These are phyloP conservation scores for Lanistes nyassanus DNA, from an alignment of 1,140 invertebrate genomes.

Conservation along the genomic window DNA sequence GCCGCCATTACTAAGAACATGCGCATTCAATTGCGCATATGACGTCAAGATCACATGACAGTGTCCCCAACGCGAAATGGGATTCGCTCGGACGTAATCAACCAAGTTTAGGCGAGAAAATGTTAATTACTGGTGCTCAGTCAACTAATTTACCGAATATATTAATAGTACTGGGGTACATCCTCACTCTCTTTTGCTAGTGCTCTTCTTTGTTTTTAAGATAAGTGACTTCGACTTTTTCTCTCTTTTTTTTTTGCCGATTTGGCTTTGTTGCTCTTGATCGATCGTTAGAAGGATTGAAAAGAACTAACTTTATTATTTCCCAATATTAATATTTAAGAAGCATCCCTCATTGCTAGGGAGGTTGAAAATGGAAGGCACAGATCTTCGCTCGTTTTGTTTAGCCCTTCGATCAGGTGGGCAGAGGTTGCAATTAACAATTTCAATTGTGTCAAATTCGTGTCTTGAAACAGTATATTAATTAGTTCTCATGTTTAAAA, in stretches of 20 bases:
- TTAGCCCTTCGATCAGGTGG: too few relatives aligned
- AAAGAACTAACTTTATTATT: not conserved
- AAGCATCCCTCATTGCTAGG: too few relatives aligned
- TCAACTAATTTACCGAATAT: not conserved
- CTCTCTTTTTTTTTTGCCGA: not conserved
- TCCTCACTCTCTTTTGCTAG: too few relatives aligned
- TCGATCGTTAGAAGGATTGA: not conserved
- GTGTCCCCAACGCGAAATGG: not conserved
- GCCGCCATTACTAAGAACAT: slow-evolving; percentile 30
- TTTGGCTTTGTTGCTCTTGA: not conserved
- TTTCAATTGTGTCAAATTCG: too few relatives aligned
- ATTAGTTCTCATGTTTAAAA: too few relatives aligned
- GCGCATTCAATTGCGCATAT: slow-evolving; percentile 32
- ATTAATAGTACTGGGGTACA: too few relatives aligned
- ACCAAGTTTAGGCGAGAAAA: not conserved
- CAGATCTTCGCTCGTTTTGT: too few relatives aligned
- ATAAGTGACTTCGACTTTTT: not conserved
- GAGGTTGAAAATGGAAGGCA: too few relatives aligned
- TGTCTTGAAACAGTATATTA: too few relatives aligned
- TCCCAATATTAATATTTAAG: too few relatives aligned
- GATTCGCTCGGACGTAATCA: not conserved
- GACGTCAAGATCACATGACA: slow-evolving; percentile 26
- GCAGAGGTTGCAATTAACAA: too few relatives aligned
- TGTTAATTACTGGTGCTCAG: too few relatives aligned
- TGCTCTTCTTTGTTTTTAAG: not conserved